Conservation (phyloP, 2,113 vertebrate species). For the Podiceps cristatus region DNA sequence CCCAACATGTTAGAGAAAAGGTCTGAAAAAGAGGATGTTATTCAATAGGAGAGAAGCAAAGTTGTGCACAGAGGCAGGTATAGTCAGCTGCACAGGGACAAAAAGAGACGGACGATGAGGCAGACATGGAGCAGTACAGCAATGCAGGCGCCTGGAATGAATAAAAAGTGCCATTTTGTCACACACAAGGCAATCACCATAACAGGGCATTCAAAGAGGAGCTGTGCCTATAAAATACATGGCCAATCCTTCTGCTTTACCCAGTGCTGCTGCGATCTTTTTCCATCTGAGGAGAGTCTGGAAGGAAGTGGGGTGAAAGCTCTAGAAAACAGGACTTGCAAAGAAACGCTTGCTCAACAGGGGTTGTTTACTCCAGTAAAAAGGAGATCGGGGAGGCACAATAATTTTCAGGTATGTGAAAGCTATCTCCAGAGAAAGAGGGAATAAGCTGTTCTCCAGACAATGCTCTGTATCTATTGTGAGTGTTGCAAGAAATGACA, state of each 20-base stretch:
- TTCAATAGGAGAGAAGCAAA: not conserved
- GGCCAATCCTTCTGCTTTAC: not conserved
- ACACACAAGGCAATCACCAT: not conserved
- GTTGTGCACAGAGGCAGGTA: not conserved
- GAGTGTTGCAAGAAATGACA: not conserved
- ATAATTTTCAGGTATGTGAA: not conserved
- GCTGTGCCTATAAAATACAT: not conserved
- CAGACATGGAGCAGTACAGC: conserved; percentile 3
- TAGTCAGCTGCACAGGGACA: not conserved
- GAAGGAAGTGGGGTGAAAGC: not conserved
- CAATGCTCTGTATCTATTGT: not conserved
- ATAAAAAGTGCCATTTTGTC: conserved; percentile 13
- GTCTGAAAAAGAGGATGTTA: not conserved
- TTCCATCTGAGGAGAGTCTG: not conserved
- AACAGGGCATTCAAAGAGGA: not conserved
- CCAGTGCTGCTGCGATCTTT: not conserved
- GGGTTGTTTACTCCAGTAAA: not conserved
- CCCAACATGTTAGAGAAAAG: not conserved
- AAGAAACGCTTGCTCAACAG: not conserved
- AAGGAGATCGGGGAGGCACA: not conserved
- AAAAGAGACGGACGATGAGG: not conserved
- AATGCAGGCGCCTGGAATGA: not conserved
- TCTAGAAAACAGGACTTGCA: not conserved
- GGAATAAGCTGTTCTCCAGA: not conserved
- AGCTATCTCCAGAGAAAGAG: not conserved